phyloP scores from a whole-genome alignment of 2,113 vertebrate genomes.

The Anhinga rufa region DNA sequence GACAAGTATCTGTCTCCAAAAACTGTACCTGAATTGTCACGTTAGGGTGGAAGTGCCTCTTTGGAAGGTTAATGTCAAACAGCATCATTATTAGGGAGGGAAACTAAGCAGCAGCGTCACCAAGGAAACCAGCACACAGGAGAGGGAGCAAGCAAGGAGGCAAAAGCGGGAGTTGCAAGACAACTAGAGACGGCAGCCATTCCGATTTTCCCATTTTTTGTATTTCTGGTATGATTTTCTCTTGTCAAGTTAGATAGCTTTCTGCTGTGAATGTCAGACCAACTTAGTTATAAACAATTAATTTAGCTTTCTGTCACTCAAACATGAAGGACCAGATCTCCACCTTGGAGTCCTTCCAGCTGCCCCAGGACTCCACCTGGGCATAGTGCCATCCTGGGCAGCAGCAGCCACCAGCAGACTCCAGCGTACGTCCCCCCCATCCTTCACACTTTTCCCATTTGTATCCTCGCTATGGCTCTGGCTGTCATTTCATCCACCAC shows the following conservation, averaged over 20 bases:
- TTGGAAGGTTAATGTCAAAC: not conserved
- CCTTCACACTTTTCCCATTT: not conserved
- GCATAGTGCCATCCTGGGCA: not conserved
- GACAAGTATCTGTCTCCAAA: not conserved
- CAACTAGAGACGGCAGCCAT: not conserved
- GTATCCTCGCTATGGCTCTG: not conserved
- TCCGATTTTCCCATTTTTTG: not conserved
- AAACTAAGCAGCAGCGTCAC: not conserved
- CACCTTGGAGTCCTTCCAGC: not conserved
- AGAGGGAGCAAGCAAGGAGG: not conserved
- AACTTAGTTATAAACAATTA: not conserved
- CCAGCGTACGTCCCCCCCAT: fast-evolving
- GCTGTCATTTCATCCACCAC: not conserved
- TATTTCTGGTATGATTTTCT: not conserved
- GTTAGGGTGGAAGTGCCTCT: not conserved
- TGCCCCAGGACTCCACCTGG: not conserved
- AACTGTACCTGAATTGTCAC: not conserved
- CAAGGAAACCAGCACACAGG: not conserved
- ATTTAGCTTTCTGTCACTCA: not conserved
- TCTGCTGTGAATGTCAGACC: not conserved
- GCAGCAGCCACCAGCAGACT: not conserved
- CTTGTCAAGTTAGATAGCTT: not conserved
- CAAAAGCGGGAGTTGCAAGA: not conserved
- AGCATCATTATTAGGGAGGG: not conserved
- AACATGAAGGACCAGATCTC: not conserved